Percentiles rank a stretch among this genome's conserved stretches.
Conservation (phyloP, 2,113 vertebrate genomes). For the Genyomyrus donnyi region DNA sequence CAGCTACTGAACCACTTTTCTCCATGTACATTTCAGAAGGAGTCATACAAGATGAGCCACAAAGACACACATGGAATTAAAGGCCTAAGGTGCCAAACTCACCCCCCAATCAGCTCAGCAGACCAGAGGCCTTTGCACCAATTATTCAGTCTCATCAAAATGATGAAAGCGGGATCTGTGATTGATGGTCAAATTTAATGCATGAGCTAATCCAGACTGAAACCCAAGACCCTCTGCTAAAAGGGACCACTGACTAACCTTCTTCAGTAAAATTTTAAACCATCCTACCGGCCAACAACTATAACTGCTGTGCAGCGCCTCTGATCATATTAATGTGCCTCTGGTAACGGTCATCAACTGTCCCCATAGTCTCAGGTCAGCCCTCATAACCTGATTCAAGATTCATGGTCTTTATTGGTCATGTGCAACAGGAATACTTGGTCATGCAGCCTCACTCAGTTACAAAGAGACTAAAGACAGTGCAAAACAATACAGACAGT, state of each 20-base stretch:
- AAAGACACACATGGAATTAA: background rate
- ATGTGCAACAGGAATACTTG: background rate
- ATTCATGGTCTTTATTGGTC: background rate
- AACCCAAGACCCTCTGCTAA: background rate
- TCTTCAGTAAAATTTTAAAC: background rate
- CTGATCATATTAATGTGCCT: background rate
- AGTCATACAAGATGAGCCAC: background rate
- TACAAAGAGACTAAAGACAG: background rate
- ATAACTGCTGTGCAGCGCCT: background rate
- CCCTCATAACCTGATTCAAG: background rate
- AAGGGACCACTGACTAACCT: background rate
- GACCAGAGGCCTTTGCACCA: background rate
- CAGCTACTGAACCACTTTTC: background rate
- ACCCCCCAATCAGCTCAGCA: background rate
- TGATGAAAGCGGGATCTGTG: background rate
- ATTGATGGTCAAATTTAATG: background rate
- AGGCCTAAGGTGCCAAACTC: background rate
- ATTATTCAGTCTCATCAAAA: background rate
- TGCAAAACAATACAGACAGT: background rate
- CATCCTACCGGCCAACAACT: background rate
- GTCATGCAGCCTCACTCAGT: background rate
- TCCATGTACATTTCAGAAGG: background rate
- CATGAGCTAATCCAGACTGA: background rate
- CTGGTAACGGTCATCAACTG: background rate
- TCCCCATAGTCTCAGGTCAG: background rate